Base-by-base conservation (phyloP, 92 coral and sea anemone genomes). In the Porites divaricata region DNA sequence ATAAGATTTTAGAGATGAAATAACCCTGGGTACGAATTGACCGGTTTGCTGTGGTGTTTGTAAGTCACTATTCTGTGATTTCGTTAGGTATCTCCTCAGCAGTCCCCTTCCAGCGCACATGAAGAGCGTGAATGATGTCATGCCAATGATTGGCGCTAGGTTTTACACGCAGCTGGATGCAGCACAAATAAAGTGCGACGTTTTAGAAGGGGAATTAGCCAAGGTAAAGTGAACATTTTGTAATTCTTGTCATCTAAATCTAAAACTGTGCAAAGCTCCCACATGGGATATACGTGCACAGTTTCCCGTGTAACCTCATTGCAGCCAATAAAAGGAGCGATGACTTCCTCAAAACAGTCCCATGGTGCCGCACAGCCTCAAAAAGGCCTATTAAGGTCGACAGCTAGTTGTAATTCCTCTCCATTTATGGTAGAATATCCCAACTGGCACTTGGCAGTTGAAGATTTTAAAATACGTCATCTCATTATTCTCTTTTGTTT, bases 101-200 rank as follows among this genome's bases (percentile, higher is more conserved):
- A 95, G 95, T 73, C 97, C 97, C 2, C 93, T 94, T 4, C 91
- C 98, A 17, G 45, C 95, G 28, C 95, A 95, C 86, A 90, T 95
- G 94, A 97, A 95, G 83, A 97, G 95, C 71, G 98, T 97, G 7
- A 97, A 97, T 78, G 99, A 97, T 82, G 90, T 97, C 67, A 97
- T 97, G 99, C 99, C 99, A 1, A 97, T 97, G 99, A 97, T 97
- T 41, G 99, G 99, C 20, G 99, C 99, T 77, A 81, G 99, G 73
- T 97, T 97, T 83, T 97, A 97, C 85, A 97, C 99, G 20, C 99
- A 97, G 75, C 92, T 97, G 51, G 99, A 97, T 70, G 95, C 99
- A 8, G 94, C 97, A 10, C 99, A 97, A 71, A 94, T 97, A 76
- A 93, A 93, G 48, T 91, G 98, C 78, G 99, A 97, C 61, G 95